A percentile compares a stretch with the other conserved stretches of the same genome.
These are phyloP conservation scores for Lathamus discolor DNA, from an alignment of 2,113 vertebrate species.

Conservation along the genomic window DNA sequence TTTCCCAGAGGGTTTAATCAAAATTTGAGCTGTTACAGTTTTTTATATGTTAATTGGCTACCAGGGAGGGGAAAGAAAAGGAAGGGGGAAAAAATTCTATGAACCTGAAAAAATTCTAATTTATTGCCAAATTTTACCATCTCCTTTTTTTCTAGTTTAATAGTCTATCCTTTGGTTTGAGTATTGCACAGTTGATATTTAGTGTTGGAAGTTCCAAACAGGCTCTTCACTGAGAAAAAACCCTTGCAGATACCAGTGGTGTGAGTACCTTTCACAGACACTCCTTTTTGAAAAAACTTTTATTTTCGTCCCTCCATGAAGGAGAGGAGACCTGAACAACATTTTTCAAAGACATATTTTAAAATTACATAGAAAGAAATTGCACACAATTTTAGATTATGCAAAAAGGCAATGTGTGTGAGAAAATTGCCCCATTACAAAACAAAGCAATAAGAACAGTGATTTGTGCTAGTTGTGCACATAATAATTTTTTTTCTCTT, in stretches of 20 bases:
- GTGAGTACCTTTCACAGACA: background rate
- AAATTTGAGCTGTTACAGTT: background rate
- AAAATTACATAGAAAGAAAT: background rate
- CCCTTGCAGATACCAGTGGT: background rate
- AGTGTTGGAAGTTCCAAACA: background rate
- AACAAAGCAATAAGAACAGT: background rate
- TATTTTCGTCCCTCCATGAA: background rate
- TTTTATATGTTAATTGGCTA: background rate
- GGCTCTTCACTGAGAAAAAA: background rate
- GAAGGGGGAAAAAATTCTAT: background rate
- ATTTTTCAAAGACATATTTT: background rate
- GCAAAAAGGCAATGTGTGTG: background rate
- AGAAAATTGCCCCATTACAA: background rate
- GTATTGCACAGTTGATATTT: background rate
- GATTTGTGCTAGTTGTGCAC: background rate
- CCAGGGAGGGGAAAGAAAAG: background rate
- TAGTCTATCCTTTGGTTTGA: background rate
- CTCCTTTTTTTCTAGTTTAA: background rate
- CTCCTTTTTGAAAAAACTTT: rapidly evolving
- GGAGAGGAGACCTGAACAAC: background rate
- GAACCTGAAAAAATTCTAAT: background rate
- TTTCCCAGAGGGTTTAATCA: background rate
- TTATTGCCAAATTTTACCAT: background rate
- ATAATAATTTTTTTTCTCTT: background rate
- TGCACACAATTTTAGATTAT: background rate